Conservation (phyloP, 2,888 invertebrate genomes). For the Drosophila mulleri region DNA sequence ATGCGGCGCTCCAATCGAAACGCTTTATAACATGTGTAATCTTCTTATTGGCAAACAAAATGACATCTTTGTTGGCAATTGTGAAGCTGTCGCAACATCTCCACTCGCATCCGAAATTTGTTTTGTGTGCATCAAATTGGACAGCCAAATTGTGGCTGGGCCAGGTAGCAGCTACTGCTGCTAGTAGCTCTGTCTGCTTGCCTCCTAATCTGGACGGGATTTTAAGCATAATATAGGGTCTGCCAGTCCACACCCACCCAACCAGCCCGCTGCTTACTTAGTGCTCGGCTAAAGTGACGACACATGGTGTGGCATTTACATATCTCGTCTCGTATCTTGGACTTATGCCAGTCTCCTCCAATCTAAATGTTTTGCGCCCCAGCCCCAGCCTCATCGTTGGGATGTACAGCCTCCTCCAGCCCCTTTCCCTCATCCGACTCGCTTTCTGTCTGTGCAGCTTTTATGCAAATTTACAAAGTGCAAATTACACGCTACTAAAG, state of each 20-base stretch:
- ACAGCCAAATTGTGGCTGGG: slow-evolving; percentile 66
- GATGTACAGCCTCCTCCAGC: not conserved
- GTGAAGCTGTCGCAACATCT: slow-evolving; percentile 24
- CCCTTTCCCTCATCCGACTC: not conserved
- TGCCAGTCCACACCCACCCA: not conserved
- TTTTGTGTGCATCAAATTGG: slow-evolving; percentile 72
- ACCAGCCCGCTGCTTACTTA: slow-evolving; percentile 42
- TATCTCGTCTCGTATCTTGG: slow-evolving; percentile 78
- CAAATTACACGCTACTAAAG: slow-evolving; percentile 83
- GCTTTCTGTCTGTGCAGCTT: slow-evolving; percentile 58
- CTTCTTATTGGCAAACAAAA: slow-evolving; percentile 62
- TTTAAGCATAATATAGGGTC: slow-evolving; percentile 48
- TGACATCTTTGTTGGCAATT: slow-evolving; percentile 54
- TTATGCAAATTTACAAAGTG: slow-evolving; percentile 83
- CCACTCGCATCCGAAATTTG: slow-evolving; percentile 51
- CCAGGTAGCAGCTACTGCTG: slow-evolving; percentile 22
- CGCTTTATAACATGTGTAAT: slow-evolving; percentile 50
- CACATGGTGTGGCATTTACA: slow-evolving; percentile 79
- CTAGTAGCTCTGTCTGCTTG: slow-evolving; percentile 6
- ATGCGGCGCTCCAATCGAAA: not conserved
- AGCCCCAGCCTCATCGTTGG: not conserved
- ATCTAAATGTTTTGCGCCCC: slow-evolving; percentile 34
- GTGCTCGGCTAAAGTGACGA: slow-evolving; percentile 66
- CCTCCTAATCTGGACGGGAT: slow-evolving; percentile 38
- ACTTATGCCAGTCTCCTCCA: slow-evolving; percentile 69